Percentiles rank a stretch among this genome's conserved stretches.
Conservation (phyloP, 2,888 invertebrate genomes). For the Gymnosoma rotundatum region DNA sequence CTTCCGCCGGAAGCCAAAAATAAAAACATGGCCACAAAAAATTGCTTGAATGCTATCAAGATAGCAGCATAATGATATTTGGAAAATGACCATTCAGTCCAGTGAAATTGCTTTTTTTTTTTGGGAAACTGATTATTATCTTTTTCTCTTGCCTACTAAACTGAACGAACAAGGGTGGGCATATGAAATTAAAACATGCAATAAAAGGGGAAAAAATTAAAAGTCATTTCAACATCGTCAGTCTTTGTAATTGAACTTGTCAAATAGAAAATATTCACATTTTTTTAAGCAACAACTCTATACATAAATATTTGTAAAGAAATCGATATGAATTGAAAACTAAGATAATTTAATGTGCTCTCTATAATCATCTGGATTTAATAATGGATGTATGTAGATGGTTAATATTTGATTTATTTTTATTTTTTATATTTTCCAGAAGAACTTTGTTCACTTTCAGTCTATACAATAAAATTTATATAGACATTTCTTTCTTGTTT, state of each 20-base stretch:
- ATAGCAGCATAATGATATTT: constrained; percentile 23
- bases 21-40: constrained; percentile 58
- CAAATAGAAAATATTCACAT: constrained; percentile 70
- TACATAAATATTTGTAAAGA: constrained; percentile 13
- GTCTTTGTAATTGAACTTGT: constrained; percentile 71
- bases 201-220: constrained; percentile 24
- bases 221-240: constrained; percentile 64
- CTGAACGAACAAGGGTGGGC: constrained; percentile 5
- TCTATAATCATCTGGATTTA: constrained; percentile 10
- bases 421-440: background rate
- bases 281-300: constrained; percentile 12
- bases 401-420: constrained; percentile 14
- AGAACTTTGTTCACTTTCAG: constrained; percentile 59
- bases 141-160: background rate
- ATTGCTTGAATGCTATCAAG: background rate
- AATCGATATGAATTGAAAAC: constrained; percentile 41
- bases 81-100: constrained; percentile 41
- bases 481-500: background rate
- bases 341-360: constrained; percentile 2
- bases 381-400: constrained; percentile 14
- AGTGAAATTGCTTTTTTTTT: constrained; percentile 40
- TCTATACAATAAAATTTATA: constrained; percentile 1
- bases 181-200: constrained; percentile 6
- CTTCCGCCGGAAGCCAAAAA: constrained; percentile 63
- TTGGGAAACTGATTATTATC: constrained; percentile 50